A percentile compares a stretch with the other conserved stretches of the same genome.
Conservation (phyloP, 1,140 invertebrate species). For the Calephelis nemesis region DNA sequence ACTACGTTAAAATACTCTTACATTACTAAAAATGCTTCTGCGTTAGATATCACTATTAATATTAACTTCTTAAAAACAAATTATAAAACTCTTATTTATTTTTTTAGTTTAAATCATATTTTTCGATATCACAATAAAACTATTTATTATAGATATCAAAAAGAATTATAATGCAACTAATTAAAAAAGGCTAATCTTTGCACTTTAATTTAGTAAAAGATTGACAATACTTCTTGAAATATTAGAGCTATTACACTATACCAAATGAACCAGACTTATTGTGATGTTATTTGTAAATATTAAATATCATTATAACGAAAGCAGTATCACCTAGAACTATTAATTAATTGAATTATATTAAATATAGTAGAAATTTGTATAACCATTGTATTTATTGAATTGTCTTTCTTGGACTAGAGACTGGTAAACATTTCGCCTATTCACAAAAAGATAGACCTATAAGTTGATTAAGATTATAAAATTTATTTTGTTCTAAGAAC, state of each 20-base stretch:
- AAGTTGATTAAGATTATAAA: conserved; percentile 38
- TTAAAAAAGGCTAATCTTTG: too few relatives aligned
- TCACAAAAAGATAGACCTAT: conserved; percentile 43
- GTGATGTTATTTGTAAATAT: conserved; percentile 6
- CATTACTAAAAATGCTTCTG: too few relatives aligned
- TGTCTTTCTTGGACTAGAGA: conserved; percentile 71
- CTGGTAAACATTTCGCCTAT: conserved; percentile 64
- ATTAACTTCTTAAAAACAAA: too few relatives aligned
- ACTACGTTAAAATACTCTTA: neutral
- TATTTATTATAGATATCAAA: too few relatives aligned
- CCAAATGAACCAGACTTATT: neutral
- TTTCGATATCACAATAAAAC: too few relatives aligned
- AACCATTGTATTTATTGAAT: conserved; percentile 42
- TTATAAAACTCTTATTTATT: too few relatives aligned
- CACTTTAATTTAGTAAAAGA: neutral
- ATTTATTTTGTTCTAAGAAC: conserved; percentile 58
- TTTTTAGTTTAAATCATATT: too few relatives aligned
- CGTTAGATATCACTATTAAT: too few relatives aligned
- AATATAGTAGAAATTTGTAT: conserved; percentile 41
- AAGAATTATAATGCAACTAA: too few relatives aligned
- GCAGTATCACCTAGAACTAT: conserved; percentile 32
- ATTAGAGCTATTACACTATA: neutral
- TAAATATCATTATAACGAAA: conserved; percentile 6
- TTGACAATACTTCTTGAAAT: neutral
- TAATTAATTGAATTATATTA: conserved; percentile 44